A percentile compares a stretch with the other conserved stretches of the same genome.
phyloP scores from a whole-genome alignment of 2,113 vertebrate genomes.

The Henicopernis longicauda region DNA sequence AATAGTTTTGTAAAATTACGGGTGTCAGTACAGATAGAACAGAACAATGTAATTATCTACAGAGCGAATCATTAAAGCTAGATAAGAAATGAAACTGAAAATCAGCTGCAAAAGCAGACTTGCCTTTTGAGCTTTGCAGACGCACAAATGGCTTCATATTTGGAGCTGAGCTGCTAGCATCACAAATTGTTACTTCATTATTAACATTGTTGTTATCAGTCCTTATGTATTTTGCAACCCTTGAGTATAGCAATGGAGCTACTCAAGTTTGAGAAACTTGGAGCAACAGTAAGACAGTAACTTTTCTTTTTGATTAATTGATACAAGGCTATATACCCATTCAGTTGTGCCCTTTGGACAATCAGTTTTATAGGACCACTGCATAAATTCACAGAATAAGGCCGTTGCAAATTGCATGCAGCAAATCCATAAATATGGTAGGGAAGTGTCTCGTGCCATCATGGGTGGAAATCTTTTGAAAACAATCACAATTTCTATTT shows the following conservation, averaged over 20 bases:
- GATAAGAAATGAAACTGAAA: background rate
- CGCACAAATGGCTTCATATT: background rate
- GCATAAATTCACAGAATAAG: background rate
- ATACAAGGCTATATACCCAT: background rate
- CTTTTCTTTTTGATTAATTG: background rate
- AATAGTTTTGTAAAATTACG: background rate
- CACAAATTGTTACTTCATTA: background rate
- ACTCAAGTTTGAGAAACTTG: background rate
- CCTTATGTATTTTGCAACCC: background rate
- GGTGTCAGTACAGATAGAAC: background rate
- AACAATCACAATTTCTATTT: background rate
- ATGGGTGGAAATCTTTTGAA: background rate
- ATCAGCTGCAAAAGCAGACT: background rate
- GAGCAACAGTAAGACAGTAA: background rate
- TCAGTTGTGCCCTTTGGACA: background rate
- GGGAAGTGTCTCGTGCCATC: background rate
- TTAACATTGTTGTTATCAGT: background rate
- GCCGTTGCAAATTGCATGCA: background rate
- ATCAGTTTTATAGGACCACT: background rate
- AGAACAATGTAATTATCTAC: background rate
- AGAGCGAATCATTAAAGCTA: background rate
- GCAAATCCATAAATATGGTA: background rate
- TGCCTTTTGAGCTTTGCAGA: background rate
- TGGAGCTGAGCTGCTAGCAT: background rate
- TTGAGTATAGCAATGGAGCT: background rate